A percentile compares a stretch with the other conserved stretches of the same genome.
phyloP scores from a whole-genome alignment of 2,797 vertebrate species.

The Peromyscus eremicus region DNA sequence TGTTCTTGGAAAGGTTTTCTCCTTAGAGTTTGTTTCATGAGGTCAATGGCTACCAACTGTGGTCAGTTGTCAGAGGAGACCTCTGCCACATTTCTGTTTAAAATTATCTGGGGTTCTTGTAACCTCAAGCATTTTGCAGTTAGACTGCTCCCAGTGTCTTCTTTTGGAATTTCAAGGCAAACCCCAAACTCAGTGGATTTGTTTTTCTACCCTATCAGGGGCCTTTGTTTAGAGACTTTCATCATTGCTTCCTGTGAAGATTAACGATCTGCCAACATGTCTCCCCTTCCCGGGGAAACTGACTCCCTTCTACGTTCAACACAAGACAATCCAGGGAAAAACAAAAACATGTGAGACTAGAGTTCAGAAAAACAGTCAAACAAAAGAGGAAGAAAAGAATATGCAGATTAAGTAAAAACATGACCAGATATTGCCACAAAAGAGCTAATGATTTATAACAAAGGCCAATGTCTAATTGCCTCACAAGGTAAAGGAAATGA shows the following conservation, averaged over 20 bases:
- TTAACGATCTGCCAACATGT: neutral
- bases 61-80: neutral
- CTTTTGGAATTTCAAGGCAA: neutral
- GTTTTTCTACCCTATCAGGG: neutral
- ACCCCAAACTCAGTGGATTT: neutral
- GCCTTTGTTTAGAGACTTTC: conserved; percentile 1
- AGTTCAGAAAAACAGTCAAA: conserved; percentile 30
- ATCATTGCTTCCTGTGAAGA: conserved; percentile 6
- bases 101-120: neutral
- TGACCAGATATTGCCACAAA: conserved; percentile 26
- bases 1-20: neutral
- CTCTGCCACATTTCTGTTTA: neutral
- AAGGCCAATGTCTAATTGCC: conserved; percentile 5
- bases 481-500: neutral
- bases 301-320: conserved; percentile 13
- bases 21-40: neutral
- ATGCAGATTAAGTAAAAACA: conserved; percentile 11
- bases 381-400: conserved; percentile 18
- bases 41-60: neutral
- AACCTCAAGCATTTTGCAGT: neutral
- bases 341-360: conserved; percentile 15
- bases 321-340: neutral
- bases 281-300: neutral
- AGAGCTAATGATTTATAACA: neutral
- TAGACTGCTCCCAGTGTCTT: neutral